Percentiles rank a stretch among this genome's conserved stretches.
phyloP scores from a whole-genome alignment of 2,797 vertebrate genomes.

The Anguilla megastoma region DNA sequence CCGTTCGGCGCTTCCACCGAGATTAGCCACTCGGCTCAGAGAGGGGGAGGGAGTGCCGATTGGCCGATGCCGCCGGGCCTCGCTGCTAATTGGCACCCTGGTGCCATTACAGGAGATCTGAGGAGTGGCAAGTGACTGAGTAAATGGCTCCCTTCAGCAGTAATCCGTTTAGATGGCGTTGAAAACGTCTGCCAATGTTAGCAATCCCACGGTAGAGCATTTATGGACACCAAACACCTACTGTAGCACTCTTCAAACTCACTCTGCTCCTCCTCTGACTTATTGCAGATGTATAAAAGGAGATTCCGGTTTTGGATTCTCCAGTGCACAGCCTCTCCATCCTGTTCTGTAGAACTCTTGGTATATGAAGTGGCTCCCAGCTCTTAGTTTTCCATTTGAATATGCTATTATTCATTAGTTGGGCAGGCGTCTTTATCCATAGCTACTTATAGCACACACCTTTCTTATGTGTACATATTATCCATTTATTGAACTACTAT shows the following conservation, averaged over 20 bases:
- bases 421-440: background rate
- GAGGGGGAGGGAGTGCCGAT: background rate
- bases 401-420: background rate
- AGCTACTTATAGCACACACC: background rate
- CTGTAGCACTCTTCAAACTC: background rate
- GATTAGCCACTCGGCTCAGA: background rate
- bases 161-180: background rate
- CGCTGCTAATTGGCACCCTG: background rate
- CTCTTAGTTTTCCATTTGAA: conserved; percentile 8
- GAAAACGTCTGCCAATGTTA: background rate
- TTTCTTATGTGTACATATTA: background rate
- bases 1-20: background rate
- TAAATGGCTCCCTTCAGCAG: background rate
- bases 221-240: background rate
- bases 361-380: background rate
- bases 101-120: background rate
- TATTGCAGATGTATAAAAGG: background rate
- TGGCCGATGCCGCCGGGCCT: background rate
- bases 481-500: conserved; percentile 1
- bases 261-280: background rate
- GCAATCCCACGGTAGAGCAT: background rate
- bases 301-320: background rate
- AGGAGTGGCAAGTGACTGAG: background rate
- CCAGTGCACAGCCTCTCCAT: background rate
- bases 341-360: background rate